These are phyloP conservation scores for Theocolax elegans DNA, from an alignment of 1,140 invertebrate species.

Conservation along the genomic window DNA sequence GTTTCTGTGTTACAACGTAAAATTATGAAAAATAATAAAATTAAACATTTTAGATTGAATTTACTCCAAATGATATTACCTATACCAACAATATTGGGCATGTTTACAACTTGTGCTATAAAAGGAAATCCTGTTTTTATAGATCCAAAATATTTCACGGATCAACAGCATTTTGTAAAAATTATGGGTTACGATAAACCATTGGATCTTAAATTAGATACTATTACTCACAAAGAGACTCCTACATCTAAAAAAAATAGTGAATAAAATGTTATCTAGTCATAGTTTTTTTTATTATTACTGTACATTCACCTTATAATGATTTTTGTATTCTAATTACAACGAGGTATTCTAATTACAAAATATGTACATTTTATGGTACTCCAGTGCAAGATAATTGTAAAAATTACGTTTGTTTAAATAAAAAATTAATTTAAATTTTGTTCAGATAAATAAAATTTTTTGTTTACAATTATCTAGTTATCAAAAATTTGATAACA, in stretches of 20 bases:
- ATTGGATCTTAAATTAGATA: conserved; percentile 76
- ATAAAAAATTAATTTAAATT: conserved; percentile 22
- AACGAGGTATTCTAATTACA: conserved; percentile 50
- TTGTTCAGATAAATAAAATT: not conserved
- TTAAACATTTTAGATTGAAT: conserved; percentile 73
- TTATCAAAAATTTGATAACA: not conserved
- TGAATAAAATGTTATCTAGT: conserved; percentile 23
- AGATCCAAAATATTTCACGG: conserved; percentile 74
- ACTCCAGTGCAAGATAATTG: conserved; percentile 22
- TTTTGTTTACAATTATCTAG: conserved; percentile 14
- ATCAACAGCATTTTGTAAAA: conserved; percentile 78
- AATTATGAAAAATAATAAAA: conserved; percentile 17
- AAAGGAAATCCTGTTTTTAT: conserved; percentile 81
- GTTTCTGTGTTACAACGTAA: too few relatives aligned
- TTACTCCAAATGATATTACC: conserved; percentile 80
- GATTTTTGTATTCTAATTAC: conserved; percentile 39
- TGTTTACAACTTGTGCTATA: conserved; percentile 82
- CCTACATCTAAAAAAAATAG: conserved; percentile 28
- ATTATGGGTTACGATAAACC: conserved; percentile 94
- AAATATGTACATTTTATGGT: conserved; percentile 53
- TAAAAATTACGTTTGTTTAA: conserved; percentile 8
- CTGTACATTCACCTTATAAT: conserved; percentile 33
- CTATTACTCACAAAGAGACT: not conserved
- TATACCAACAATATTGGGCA: conserved; percentile 81
- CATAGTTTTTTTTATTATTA: conserved; percentile 46